These are phyloP conservation scores for Holcopasites calliopsidis DNA, from an alignment of 1,140 invertebrate genomes.

Conservation along the genomic window DNA sequence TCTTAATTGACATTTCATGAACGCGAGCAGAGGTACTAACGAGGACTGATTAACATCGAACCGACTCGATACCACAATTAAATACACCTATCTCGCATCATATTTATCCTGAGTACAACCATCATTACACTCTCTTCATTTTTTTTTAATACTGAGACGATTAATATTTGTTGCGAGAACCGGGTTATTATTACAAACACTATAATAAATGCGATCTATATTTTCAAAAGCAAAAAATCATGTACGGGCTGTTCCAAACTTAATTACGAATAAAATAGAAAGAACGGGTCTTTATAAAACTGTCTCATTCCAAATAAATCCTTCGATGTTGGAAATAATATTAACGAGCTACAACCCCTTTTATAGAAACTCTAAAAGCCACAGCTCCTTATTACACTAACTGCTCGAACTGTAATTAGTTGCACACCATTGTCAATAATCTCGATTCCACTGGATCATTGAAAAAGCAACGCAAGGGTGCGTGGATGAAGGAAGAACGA, in stretches of 20 bases:
- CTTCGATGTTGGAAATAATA: too few relatives aligned
- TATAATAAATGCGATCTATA: too few relatives aligned
- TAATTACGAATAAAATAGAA: too few relatives aligned
- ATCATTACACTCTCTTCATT: too few relatives aligned
- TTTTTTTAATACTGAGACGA: too few relatives aligned
- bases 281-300: too few relatives aligned
- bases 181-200: too few relatives aligned
- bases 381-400: not conserved
- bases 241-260: too few relatives aligned
- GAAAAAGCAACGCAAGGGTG: not conserved
- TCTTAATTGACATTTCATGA: constrained; percentile 15
- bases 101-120: constrained; percentile 1
- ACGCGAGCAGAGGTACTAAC: constrained; percentile 5
- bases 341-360: too few relatives aligned
- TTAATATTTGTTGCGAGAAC: too few relatives aligned
- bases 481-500: not conserved
- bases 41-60: constrained; percentile 7
- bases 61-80: not conserved
- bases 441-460: not conserved
- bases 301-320: too few relatives aligned
- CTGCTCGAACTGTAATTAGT: constrained; percentile 1
- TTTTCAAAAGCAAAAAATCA: too few relatives aligned
- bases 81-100: not conserved
- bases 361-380: not conserved
- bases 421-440: constrained; percentile 12